Percentiles rank a stretch among this genome's conserved stretches.
These are phyloP conservation scores for Vombatus ursinus DNA, from an alignment of 2,113 vertebrate genomes.

Conservation along the genomic window DNA sequence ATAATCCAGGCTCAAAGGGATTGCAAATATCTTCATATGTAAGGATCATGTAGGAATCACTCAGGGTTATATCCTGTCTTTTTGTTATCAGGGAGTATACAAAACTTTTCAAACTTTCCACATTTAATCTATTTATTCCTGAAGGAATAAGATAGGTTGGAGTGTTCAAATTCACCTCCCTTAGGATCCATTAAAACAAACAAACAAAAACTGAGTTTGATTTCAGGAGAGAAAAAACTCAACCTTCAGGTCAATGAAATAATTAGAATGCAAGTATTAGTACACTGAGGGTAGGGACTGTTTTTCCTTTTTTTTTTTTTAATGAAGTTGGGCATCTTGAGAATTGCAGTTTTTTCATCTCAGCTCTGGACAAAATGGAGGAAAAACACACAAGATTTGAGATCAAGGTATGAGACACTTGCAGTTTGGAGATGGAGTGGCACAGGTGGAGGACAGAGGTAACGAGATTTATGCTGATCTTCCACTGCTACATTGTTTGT, in stretches of 20 bases:
- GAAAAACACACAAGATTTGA: no score
- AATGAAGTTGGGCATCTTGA: no score
- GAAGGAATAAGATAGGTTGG: neutral
- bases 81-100: neutral
- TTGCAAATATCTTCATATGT: neutral
- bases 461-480: no score
- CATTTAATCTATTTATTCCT: neutral
- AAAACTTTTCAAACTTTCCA: neutral
- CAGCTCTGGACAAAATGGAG: no score
- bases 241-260: neutral
- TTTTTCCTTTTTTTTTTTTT: no score
- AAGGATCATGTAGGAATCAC: neutral
- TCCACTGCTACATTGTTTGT: no score
- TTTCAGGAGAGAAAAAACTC: neutral
- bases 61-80: neutral
- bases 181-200: neutral
- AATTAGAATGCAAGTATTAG: neutral
- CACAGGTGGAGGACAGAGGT: no score
- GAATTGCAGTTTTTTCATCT: no score
- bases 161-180: neutral
- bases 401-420: no score
- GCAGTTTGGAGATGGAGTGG: no score
- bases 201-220: neutral
- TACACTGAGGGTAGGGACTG: neutral
- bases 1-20: neutral